These are phyloP conservation scores for Ruditapes philippinarum DNA, from an alignment of 1,140 invertebrate species.

Conservation along the genomic window DNA sequence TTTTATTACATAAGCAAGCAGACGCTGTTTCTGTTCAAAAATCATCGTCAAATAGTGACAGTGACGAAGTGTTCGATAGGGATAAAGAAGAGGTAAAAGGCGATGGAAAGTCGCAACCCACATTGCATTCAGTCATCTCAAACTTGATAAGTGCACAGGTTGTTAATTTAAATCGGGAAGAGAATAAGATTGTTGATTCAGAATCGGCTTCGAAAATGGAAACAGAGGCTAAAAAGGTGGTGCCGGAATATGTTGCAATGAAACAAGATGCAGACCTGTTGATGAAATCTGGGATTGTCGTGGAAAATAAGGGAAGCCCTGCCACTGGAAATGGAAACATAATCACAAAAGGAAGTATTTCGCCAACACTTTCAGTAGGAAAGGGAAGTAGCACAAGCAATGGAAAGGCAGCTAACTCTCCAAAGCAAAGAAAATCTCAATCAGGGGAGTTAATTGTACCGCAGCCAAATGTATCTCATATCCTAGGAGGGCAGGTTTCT, in stretches of 20 bases:
- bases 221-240: neutral
- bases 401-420: neutral
- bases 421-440: conserved; percentile 12
- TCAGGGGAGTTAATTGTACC: conserved; percentile 16
- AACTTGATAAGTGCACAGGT: conserved; percentile 70
- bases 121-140: conserved; percentile 72
- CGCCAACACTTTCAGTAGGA: neutral
- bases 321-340: neutral
- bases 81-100: conserved; percentile 19
- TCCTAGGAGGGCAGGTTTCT: conserved; percentile 27
- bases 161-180: conserved; percentile 52
- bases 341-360: neutral
- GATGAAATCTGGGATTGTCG: neutral
- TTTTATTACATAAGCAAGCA: neutral
- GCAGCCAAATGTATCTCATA: neutral
- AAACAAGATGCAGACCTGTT: neutral
- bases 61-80: conserved; percentile 62
- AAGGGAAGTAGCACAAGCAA: neutral
- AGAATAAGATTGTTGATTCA: neutral
- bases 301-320: neutral
- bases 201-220: conserved; percentile 17
- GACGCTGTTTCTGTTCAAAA: neutral
- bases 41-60: conserved; percentile 49
- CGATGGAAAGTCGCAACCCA: neutral
- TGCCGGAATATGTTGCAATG: neutral